Percentiles rank a stretch among this genome's conserved stretches.
phyloP scores from a whole-genome alignment of 2,797 vertebrate genomes.

The Falco biarmicus region DNA sequence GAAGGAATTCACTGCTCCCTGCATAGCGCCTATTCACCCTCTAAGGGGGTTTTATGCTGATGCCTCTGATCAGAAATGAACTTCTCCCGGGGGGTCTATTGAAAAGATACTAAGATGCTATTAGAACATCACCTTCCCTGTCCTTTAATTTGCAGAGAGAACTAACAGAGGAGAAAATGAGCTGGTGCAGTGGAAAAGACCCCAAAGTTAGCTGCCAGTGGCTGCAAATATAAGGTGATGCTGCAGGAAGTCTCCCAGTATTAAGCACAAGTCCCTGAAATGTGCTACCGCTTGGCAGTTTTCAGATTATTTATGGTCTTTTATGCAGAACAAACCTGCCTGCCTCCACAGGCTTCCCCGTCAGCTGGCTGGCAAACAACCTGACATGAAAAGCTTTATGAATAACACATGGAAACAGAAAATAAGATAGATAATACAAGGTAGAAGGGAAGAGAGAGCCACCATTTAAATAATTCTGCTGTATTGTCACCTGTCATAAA shows the following conservation, averaged over 20 bases:
- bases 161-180: background rate
- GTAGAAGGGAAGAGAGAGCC: background rate
- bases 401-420: slow-evolving; percentile 44
- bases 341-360: slow-evolving; percentile 1
- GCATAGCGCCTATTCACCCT: background rate
- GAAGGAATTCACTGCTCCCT: background rate
- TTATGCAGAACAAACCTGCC: background rate
- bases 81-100: background rate
- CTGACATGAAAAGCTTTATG: slow-evolving; percentile 10
- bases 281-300: background rate
- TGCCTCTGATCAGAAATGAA: background rate
- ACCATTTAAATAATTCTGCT: background rate
- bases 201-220: background rate
- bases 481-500: background rate
- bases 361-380: slow-evolving; percentile 16
- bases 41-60: background rate
- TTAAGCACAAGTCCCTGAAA: background rate
- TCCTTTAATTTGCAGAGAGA: background rate
- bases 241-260: background rate
- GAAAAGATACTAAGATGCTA: background rate
- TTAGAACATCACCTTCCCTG: background rate
- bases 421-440: slow-evolving; percentile 8
- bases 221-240: background rate
- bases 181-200: background rate
- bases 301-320: slow-evolving; percentile 1